A percentile compares a stretch with the other conserved stretches of the same genome.
These are phyloP conservation scores for Xanthia togata DNA, from an alignment of 2,888 invertebrate genomes.

Conservation along the genomic window DNA sequence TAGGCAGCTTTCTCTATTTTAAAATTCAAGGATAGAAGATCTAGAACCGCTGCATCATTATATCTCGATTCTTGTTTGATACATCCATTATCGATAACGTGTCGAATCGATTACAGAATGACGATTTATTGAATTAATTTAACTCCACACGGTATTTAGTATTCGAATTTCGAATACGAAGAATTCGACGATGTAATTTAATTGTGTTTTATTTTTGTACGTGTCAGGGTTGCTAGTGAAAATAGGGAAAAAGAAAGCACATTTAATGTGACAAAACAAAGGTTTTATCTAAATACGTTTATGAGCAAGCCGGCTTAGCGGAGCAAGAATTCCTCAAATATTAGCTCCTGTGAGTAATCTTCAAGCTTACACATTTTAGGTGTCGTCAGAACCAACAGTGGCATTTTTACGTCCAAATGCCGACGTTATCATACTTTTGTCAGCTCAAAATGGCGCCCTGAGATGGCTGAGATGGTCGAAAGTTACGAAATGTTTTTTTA, in stretches of 20 bases:
- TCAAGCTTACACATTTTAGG: constrained; percentile 65
- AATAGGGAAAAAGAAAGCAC: constrained; percentile 32
- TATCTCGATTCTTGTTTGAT: constrained; percentile 46
- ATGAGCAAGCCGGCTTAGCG: constrained; percentile 64
- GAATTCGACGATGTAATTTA: constrained; percentile 22
- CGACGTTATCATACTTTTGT: constrained; percentile 66
- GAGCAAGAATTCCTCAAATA: constrained; percentile 83
- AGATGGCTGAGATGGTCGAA: constrained; percentile 44
- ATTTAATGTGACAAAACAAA: constrained; percentile 61
- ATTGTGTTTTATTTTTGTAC: background rate
- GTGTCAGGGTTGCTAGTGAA: constrained; percentile 16
- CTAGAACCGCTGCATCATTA: constrained; percentile 49
- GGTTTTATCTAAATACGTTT: constrained; percentile 66
- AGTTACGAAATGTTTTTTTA: constrained; percentile 62
- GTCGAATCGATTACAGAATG: constrained; percentile 54
- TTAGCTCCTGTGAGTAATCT: constrained; percentile 83
- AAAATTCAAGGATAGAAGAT: constrained; percentile 64
- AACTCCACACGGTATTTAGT: constrained; percentile 46
- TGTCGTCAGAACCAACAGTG: constrained; percentile 66
- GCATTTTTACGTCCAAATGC: constrained; percentile 71
- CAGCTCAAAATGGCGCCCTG: constrained; percentile 43
- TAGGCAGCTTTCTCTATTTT: constrained; percentile 62
- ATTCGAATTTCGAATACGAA: constrained; percentile 38
- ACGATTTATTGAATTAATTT: constrained; percentile 57
- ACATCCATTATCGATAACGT: constrained; percentile 53